Conservation (phyloP, 2,888 invertebrate species). For the Cyaniris semiargus region DNA sequence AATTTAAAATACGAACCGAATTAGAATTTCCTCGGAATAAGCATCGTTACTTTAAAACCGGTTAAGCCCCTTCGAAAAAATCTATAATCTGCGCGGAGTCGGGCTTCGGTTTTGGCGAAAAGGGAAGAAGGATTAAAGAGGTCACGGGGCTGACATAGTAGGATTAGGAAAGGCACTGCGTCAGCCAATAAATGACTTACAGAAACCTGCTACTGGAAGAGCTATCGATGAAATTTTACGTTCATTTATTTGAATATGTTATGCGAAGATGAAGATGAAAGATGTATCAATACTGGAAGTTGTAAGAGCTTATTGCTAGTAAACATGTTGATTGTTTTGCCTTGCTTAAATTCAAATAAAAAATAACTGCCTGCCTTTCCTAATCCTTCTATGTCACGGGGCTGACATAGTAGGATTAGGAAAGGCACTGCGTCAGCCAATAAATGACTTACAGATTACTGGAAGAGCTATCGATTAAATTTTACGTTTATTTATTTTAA, state of each 20-base stretch:
- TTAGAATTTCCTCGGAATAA: slow-evolving; percentile 25
- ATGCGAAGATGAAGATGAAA: too few relatives aligned
- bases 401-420: slow-evolving; percentile 73
- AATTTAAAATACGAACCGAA: slow-evolving; percentile 9
- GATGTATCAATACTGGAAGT: too few relatives aligned
- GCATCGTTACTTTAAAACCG: slow-evolving; percentile 42
- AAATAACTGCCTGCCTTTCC: too few relatives aligned
- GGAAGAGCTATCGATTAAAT: slow-evolving; percentile 3
- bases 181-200: slow-evolving; percentile 67
- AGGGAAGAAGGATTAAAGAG: slow-evolving; percentile 72
- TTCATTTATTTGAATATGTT: background rate
- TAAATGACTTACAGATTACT: slow-evolving; percentile 54
- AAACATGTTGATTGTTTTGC: too few relatives aligned
- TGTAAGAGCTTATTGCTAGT: too few relatives aligned
- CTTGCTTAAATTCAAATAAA: too few relatives aligned
- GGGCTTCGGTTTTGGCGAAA: slow-evolving; percentile 57
- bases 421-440: slow-evolving; percentile 63
- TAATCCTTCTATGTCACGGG: too few relatives aligned
- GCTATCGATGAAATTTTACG: background rate
- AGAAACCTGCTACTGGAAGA: slow-evolving; percentile 33
- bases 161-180: slow-evolving; percentile 65
- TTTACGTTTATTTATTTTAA: background rate
- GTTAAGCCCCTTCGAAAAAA: slow-evolving; percentile 49
- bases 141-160: slow-evolving; percentile 71
- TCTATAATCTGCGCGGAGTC: slow-evolving; percentile 61